Evolutionary conservation across 2,113 vertebrate genomes (phyloP), one percentile per base, ranked within the genome.

Genomic region (Chloroceryle aenea): DNA sequence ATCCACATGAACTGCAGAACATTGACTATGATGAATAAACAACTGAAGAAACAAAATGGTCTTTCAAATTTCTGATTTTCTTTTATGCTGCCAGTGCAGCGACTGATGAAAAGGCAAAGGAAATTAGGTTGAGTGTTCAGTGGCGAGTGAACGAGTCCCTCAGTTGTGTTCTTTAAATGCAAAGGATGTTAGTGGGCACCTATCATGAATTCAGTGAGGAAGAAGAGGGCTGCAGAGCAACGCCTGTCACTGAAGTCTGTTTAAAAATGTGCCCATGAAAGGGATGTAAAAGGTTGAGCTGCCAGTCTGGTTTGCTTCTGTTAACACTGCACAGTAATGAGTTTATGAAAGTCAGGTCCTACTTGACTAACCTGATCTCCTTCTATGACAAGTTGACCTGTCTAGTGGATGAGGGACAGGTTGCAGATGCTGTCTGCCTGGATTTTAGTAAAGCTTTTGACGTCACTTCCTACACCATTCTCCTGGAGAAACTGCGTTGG

Each of bases 111-210:
- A 98, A 97, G n/a, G 93, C 71, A 85, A 92, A 86, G n/a, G 20
- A 95, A 95, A 87, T 93, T 27, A 53, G 71, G 62, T 15, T 91
- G 61, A 67, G n/a, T 50, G 34, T 71, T 96, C 73, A 94, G 66
- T 62, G 9, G 25, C 42, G 45, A 95, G 27, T 38, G 42, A 96
- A 85, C 6, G 7, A 84, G 69, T 77, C 75, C 67, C 2, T 3
- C 40, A 82, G 58, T 94, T 94, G 66, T 52, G 68, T 75, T 88
- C 86, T 97, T 98, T 96, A 94, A 86, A 95, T 96, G 72, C 83
- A 90, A 94, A 90, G 48, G 88, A 52, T 3, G 13, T 52, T 95
- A 79, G 93, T 95, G 86, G 83, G 84, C 1, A 3, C 72, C 45
- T 56, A 81, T 43, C 7, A 6, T 62, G 76, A 92, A 95, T 93